Base-by-base conservation (phyloP, 1,140 invertebrate species). In the Drosophila bifasciata region DNA sequence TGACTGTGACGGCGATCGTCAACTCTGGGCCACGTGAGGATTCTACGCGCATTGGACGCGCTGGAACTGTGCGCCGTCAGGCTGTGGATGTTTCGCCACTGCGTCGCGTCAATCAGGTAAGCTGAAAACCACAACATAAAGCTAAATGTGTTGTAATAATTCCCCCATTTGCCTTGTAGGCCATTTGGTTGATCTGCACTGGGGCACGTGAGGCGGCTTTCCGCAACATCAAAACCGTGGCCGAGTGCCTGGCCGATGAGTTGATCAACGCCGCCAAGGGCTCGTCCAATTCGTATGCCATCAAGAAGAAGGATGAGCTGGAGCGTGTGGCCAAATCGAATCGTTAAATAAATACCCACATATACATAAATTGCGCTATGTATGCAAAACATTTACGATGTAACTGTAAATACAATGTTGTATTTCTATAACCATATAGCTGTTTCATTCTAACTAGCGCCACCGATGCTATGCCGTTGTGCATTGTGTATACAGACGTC, bases 271-370 rank as follows among this genome's bases (percentile, higher is more conserved):
- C 99, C 73, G 98, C 98, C 46, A 99, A 99, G 95, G 99, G 98
- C 71, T 99, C 98, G 59, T 99, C 98, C 39, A 99, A 99, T 93
- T 99, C 98, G 41, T 99, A 99, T 91, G 99, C 99, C 67, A 99
- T 99, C 92, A 99, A 99, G 94, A 99, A 99, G 95, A 99, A 99
- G 93, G 99, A 99, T 92, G 99, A 99, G 94, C 94, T 99, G 91
- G 99, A 99, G 93, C 97, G 99, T 95, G 99, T 99, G 76, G 99
- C 99, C 90, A 99, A 99, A 93, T 99, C 98, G 92, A 99, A 99
- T 94, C 97, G 99, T 97, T 99, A 99, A 98, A 21, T 19, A 36
- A 17, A 51, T 43, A 1, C 41, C n/a, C 8, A 32, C n/a, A 13
- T 68, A 68, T 62, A 68, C 68, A 67, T 28, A n/a, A n/a, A n/a